A percentile compares a stretch with the other conserved stretches of the same genome.
phyloP scores from a whole-genome alignment of 2,888 invertebrate species.

The Epirrhoe alternata region DNA sequence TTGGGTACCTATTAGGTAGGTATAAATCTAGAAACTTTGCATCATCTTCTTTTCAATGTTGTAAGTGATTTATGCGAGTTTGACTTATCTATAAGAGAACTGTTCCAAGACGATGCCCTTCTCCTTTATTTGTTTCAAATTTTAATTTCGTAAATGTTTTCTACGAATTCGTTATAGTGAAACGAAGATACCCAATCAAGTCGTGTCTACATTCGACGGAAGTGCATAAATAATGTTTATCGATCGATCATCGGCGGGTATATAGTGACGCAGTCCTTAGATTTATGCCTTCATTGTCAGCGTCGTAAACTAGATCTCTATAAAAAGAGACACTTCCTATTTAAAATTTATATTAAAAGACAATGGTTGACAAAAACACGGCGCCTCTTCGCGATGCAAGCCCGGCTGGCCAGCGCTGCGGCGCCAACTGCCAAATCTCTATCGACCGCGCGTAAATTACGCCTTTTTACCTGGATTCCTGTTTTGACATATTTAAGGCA shows the following conservation, averaged over 20 bases:
- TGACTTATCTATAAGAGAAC: neutral
- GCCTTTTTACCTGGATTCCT: slow-evolving; percentile 85
- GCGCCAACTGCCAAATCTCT: slow-evolving; percentile 85
- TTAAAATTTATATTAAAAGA: slow-evolving; percentile 85
- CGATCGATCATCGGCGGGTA: slow-evolving; percentile 81
- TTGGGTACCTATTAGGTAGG: too few relatives aligned
- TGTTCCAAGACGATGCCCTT: slow-evolving; percentile 5
- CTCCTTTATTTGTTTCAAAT: slow-evolving; percentile 12
- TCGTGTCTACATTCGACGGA: slow-evolving; percentile 64
- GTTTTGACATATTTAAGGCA: slow-evolving; percentile 86
- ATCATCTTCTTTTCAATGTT: neutral
- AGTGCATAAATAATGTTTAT: slow-evolving; percentile 84
- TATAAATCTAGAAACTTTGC: neutral
- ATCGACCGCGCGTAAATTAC: slow-evolving; percentile 84
- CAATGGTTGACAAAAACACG: slow-evolving; percentile 84
- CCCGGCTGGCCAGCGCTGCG: slow-evolving; percentile 63
- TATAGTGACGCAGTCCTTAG: slow-evolving; percentile 78
- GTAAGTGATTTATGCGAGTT: neutral
- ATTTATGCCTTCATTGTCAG: slow-evolving; percentile 84
- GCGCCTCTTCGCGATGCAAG: slow-evolving; percentile 77
- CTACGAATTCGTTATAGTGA: slow-evolving; percentile 67
- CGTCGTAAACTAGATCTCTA: slow-evolving; percentile 84
- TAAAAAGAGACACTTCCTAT: slow-evolving; percentile 85
- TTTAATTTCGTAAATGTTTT: slow-evolving; percentile 52
- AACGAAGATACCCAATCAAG: slow-evolving; percentile 63